Percentiles rank a stretch among this genome's conserved stretches.
phyloP scores from a whole-genome alignment of 2,888 invertebrate species.

The Thysanoteuthis rhombus region DNA sequence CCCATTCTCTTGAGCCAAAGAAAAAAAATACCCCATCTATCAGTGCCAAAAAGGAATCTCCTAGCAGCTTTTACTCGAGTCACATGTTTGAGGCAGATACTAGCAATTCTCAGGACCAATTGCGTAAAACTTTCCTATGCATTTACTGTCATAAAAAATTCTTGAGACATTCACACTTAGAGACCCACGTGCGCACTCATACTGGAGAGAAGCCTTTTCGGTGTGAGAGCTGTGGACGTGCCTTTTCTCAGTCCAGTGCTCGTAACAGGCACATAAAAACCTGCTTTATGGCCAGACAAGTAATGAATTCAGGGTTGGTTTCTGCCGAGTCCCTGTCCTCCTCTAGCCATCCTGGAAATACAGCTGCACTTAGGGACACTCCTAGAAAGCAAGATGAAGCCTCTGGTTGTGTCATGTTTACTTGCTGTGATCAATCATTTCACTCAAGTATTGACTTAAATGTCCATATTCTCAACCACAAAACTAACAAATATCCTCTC shows the following conservation, averaged over 20 bases:
- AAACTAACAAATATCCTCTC: neutral
- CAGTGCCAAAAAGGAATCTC: neutral
- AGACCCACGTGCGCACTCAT: neutral
- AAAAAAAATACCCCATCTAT: neutral
- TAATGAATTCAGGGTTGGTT: neutral
- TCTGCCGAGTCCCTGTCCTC: neutral
- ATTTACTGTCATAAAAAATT: constrained; percentile 18
- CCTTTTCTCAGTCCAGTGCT: constrained; percentile 26
- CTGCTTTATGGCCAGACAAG: neutral
- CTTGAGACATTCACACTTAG: constrained; percentile 16
- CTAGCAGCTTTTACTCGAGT: no score
- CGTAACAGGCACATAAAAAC: constrained; percentile 23
- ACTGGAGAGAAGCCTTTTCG: constrained; percentile 17
- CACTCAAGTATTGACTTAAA: neutral
- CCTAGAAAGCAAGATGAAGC: neutral
- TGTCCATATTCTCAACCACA: neutral
- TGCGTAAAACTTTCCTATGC: neutral
- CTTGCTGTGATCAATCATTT: neutral
- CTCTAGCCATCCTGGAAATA: neutral
- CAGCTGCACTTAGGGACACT: neutral
- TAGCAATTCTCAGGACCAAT: neutral
- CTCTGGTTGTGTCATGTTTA: neutral
- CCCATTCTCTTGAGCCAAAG: neutral
- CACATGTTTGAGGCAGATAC: no score
- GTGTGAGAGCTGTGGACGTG: constrained; percentile 19